Evolutionary conservation across 2,888 invertebrate genomes (phyloP), one percentile per base, ranked within the genome.

Genomic region (Cyclophora punctaria): DNA sequence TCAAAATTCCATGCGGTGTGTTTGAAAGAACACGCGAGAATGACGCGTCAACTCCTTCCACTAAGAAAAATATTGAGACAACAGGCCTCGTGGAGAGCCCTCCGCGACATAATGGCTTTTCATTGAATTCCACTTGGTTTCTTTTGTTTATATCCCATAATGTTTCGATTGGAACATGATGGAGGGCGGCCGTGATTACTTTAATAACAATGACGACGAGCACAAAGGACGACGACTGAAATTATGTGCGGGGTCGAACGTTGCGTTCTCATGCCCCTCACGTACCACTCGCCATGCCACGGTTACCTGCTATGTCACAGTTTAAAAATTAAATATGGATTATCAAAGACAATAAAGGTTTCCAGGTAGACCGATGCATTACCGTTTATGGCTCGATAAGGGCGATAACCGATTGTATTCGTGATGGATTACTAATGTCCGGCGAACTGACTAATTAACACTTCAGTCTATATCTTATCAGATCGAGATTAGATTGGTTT

Each of bases 141-240:
- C 87, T 87, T 88, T 88, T 88, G 87, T 88, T 87, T 88, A 85
- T 84, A 83, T 81, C 83, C 86, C 80, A 84, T 86, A 86, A 86
- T 85, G 85, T 85, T 86, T 81, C 86, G 86, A 86, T 87, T 83
- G 85, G 80, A 73, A 75, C 73, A 78, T 75, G 83, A 82, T 83
- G 82, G 83, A 84, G 84, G 79, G 83, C 80, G 75, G 70, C 78
- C 72, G 79, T 87, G 87, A 87, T 87, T 87, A 85, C 84, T 86
- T 83, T 86, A 87, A 87, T 87, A 87, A 88, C 86, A 88, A 87
- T 82, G 84, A 78, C 75, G 78, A 66, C 66, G 68, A 67, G 75
- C 73, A 86, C 84, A 86, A 87, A 86, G 83, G 85, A 83, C 77
- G 76, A 75, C 75, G 73, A 59, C 78, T 83, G 73, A 80, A 83